phyloP scores from a whole-genome alignment of 2,797 vertebrate genomes.

The Cygnus olor region DNA sequence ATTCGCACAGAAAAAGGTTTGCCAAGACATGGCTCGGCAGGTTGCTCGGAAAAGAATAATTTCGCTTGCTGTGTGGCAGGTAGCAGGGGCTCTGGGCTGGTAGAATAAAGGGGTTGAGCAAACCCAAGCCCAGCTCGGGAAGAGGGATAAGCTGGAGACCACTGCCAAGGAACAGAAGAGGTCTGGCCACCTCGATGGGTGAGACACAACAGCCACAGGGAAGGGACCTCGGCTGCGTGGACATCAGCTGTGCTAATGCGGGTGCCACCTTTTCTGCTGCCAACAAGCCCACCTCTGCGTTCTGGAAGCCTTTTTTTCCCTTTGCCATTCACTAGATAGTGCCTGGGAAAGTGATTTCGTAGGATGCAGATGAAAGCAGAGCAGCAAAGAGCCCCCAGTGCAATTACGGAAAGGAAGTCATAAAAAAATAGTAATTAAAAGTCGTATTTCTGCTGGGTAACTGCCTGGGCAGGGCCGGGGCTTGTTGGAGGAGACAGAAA shows the following conservation, averaged over 20 bases:
- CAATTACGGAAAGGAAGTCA: constrained; percentile 55
- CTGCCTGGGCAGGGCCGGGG: constrained; percentile 24
- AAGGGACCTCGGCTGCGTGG: background rate
- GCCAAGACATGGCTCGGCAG: background rate
- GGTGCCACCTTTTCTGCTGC: background rate
- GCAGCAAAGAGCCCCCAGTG: constrained; percentile 32
- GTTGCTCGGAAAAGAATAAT: background rate
- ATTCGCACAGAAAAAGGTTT: background rate
- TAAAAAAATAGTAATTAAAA: constrained; percentile 72
- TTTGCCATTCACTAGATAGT: background rate
- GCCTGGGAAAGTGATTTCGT: constrained; percentile 42
- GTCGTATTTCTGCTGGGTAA: constrained; percentile 55
- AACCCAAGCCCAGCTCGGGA: background rate
- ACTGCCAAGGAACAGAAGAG: background rate
- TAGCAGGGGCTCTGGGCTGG: background rate
- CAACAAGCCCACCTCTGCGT: background rate
- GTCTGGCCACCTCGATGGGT: background rate
- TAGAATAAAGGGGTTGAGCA: background rate
- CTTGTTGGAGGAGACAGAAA: background rate
- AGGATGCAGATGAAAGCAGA: constrained; percentile 56
- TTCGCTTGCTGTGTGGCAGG: background rate
- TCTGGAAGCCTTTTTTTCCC: background rate
- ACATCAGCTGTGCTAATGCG: rapidly evolving
- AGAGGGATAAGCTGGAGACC: background rate
- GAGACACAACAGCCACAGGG: background rate